Evolutionary conservation across 2,797 vertebrate species (phyloP).

Genomic region (Sarcophilus harrisii): DNA sequence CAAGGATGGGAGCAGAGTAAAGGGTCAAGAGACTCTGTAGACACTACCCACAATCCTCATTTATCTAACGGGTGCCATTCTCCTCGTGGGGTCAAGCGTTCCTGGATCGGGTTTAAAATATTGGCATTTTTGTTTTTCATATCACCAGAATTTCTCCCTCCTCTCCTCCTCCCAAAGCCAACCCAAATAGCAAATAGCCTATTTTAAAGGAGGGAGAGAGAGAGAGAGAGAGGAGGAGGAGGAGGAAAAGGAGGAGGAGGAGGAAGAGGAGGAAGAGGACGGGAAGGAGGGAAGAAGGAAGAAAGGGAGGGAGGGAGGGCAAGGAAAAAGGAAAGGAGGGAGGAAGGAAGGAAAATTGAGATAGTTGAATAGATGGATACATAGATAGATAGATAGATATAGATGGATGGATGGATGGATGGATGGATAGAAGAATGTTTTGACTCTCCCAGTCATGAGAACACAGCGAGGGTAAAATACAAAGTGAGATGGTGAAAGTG

Average conservation of each 20-base stretch:
- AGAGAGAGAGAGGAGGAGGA: neutral
- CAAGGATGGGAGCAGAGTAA: neutral
- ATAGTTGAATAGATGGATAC: too few relatives aligned
- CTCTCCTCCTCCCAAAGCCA: neutral
- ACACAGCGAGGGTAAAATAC: constrained; percentile 47
- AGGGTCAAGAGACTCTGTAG: neutral
- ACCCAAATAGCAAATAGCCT: neutral
- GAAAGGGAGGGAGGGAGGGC: too few relatives aligned
- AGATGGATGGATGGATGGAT: too few relatives aligned
- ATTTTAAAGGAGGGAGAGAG: neutral
- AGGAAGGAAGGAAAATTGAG: too few relatives aligned
- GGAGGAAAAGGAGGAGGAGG: too few relatives aligned
- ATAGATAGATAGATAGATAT: too few relatives aligned
- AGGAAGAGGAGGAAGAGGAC: too few relatives aligned
- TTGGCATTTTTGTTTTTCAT: neutral
- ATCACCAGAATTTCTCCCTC: neutral
- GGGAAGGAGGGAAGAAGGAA: too few relatives aligned
- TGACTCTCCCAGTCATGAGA: constrained; percentile 20
- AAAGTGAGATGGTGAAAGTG: constrained; percentile 33
- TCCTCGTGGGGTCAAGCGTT: neutral
- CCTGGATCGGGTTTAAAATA: neutral
- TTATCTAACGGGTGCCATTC: neutral
- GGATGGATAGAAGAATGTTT: constrained; percentile 22
- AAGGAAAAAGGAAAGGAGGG: too few relatives aligned
- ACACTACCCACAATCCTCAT: neutral